Conservation (phyloP, 2,113 vertebrate species). For the Spilogale gracilis region DNA sequence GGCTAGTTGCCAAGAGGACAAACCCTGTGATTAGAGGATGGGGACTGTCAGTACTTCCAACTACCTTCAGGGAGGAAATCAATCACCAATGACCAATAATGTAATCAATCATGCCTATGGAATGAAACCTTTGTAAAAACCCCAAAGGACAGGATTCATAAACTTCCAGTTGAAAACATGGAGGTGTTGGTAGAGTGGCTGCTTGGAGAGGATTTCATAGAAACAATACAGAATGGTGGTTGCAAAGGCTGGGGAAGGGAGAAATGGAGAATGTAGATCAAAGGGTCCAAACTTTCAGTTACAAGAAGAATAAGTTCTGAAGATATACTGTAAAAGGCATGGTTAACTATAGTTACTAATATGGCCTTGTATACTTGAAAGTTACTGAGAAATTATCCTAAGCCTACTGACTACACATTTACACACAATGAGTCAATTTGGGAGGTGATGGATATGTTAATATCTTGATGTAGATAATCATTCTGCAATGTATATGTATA, state of each 20-base stretch:
- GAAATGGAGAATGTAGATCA: not conserved
- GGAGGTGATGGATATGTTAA: not conserved
- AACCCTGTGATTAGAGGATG: not conserved
- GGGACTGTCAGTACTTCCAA: not conserved
- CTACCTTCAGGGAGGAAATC: not conserved
- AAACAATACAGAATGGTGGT: not conserved
- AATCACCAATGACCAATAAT: not conserved
- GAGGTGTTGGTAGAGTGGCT: not conserved
- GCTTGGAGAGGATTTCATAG: not conserved
- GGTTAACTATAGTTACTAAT: not conserved
- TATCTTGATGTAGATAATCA: not conserved
- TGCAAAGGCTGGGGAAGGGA: not conserved
- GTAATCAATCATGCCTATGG: not conserved
- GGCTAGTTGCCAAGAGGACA: not conserved
- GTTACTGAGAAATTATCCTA: not conserved
- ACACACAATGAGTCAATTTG: not conserved
- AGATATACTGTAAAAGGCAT: not conserved
- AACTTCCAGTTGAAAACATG: not conserved
- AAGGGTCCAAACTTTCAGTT: not conserved
- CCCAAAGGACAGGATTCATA: not conserved
- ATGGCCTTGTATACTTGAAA: not conserved
- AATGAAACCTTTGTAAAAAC: not conserved
- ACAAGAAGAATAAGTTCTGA: not conserved
- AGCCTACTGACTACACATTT: not conserved
- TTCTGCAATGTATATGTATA: not conserved